These are phyloP conservation scores for Motacilla alba DNA, from an alignment of 2,113 vertebrate species.

Conservation along the genomic window DNA sequence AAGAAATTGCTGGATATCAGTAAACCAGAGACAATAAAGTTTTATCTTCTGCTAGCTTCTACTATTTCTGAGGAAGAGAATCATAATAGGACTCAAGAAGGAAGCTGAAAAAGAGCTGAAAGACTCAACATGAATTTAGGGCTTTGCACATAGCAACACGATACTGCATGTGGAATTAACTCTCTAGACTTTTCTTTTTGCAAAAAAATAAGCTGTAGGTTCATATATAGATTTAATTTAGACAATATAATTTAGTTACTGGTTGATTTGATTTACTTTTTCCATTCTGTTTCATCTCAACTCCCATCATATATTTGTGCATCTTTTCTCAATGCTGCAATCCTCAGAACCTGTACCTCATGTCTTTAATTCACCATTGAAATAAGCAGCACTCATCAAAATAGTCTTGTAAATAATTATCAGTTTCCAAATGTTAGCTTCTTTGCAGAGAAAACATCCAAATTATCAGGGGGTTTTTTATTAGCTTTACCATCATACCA, in stretches of 20 bases:
- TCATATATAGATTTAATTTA: background rate
- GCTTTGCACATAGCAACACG: rapidly evolving
- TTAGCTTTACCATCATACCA: background rate
- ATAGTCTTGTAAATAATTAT: background rate
- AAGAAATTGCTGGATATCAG: background rate
- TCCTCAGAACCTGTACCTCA: background rate
- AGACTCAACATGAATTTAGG: background rate
- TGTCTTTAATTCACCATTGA: background rate
- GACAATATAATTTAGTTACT: background rate
- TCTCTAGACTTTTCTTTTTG: background rate
- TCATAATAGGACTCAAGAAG: background rate
- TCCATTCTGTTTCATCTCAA: background rate
- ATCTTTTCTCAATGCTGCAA: background rate
- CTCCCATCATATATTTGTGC: background rate
- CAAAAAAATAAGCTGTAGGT: rapidly evolving
- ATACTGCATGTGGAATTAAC: background rate
- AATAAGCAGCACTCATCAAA: background rate
- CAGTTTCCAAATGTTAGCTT: background rate
- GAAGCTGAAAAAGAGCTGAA: background rate
- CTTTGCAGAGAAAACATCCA: background rate
- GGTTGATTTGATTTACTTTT: background rate
- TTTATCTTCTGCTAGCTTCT: background rate
- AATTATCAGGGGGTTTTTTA: background rate
- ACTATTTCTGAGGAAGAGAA: background rate
- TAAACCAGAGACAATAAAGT: background rate